Conservation (phyloP, 2,797 vertebrate species). For the Anguilla anguilla region DNA sequence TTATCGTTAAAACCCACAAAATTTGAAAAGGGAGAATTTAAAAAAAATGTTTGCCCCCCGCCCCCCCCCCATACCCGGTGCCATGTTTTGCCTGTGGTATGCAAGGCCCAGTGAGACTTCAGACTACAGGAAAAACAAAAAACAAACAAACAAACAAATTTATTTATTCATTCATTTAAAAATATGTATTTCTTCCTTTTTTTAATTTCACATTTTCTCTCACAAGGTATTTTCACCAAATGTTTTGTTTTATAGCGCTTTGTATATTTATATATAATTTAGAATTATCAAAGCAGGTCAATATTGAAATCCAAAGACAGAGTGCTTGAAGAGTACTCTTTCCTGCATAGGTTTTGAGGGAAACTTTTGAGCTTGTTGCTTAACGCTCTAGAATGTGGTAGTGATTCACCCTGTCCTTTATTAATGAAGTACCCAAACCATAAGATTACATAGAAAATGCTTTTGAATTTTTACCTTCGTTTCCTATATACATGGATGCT, state of each 20-base stretch:
- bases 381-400: slow-evolving; percentile 9
- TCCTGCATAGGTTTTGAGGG: slow-evolving; percentile 16
- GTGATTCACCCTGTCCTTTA: background rate
- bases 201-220: background rate
- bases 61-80: too few relatives aligned
- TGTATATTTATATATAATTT: slow-evolving; percentile 15
- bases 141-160: too few relatives aligned
- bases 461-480: too few relatives aligned
- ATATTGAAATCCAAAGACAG: slow-evolving; percentile 18
- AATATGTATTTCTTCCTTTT: background rate
- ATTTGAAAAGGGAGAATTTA: too few relatives aligned
- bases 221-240: too few relatives aligned
- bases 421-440: background rate
- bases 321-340: slow-evolving; percentile 22
- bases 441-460: background rate
- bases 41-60: too few relatives aligned
- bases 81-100: too few relatives aligned
- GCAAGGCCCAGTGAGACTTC: background rate
- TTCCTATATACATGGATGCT: background rate
- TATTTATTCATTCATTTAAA: background rate
- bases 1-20: too few relatives aligned
- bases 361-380: slow-evolving; percentile 7
- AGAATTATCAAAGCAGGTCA: slow-evolving; percentile 25
- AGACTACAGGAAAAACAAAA: background rate
- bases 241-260: slow-evolving; percentile 15